Evolutionary conservation across 1,140 invertebrate genomes (phyloP).

Genomic region (Drosophila pallidifrons): DNA sequence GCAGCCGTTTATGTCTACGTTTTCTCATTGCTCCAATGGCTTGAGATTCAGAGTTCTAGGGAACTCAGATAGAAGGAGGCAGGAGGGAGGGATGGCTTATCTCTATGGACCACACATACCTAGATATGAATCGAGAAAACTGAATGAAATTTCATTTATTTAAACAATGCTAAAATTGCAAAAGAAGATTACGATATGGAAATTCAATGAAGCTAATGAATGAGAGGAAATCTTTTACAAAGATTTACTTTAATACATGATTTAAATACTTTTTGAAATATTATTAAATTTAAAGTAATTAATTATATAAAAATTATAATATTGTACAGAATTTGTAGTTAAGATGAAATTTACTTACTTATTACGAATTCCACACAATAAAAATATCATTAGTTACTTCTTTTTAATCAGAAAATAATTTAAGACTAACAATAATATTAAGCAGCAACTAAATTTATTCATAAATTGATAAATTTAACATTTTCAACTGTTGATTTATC

Average conservation of each 20-base stretch:
- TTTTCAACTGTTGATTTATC: slow-evolving; percentile 10
- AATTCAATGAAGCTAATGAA: background rate
- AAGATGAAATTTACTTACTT: too few species aligned
- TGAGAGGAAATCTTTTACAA: background rate
- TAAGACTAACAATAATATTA: too few species aligned
- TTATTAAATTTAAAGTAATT: too few species aligned
- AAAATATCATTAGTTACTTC: too few species aligned
- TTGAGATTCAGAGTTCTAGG: slow-evolving; percentile 37
- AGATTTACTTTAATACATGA: background rate
- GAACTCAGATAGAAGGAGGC: background rate
- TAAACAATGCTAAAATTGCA: slow-evolving; percentile 15
- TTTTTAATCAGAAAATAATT: too few species aligned
- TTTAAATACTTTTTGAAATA: too few species aligned
- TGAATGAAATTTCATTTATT: slow-evolving; percentile 41
- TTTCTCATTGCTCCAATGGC: slow-evolving; percentile 26
- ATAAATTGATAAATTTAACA: background rate
- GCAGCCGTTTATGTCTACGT: slow-evolving; percentile 47
- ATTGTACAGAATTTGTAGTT: too few species aligned
- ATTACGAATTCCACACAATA: too few species aligned
- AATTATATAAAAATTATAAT: too few species aligned
- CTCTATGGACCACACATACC: slow-evolving; percentile 10
- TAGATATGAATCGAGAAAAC: slow-evolving; percentile 27
- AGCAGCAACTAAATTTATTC: background rate
- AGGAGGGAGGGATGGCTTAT: slow-evolving; percentile 22
- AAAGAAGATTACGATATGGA: background rate